Percentiles rank a stretch among this genome's conserved stretches.
Evolutionary conservation across 2,797 vertebrate genomes (phyloP).

Genomic region (Chloroceryle inda): DNA sequence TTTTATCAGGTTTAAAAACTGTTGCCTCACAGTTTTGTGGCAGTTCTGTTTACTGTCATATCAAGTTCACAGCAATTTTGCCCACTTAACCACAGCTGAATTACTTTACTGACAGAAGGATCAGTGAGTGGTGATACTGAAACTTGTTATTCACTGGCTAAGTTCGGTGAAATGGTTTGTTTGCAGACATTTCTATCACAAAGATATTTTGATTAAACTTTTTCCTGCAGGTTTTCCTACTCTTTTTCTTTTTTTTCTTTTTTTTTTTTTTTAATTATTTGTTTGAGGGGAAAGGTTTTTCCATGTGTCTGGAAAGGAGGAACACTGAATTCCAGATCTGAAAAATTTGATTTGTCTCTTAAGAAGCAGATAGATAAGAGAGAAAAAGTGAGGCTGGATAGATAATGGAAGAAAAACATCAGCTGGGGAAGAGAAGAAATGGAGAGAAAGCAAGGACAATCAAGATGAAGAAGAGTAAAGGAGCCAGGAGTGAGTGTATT

Average conservation of each 20-base stretch:
- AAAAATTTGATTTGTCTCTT: not conserved
- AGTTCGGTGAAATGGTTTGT: not conserved
- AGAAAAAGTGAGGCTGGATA: not conserved
- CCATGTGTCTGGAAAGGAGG: not conserved
- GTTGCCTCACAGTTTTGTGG: not conserved
- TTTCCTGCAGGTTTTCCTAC: not conserved
- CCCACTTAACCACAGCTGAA: not conserved
- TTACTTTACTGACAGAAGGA: not conserved
- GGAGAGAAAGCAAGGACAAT: not conserved
- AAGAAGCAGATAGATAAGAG: not conserved
- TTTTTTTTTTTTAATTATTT: not conserved
- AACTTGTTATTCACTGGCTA: not conserved
- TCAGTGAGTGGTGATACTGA: not conserved
- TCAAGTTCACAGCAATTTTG: not conserved
- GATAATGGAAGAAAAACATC: not conserved
- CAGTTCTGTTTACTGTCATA: not conserved
- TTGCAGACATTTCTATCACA: not conserved
- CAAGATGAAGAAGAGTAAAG: not conserved
- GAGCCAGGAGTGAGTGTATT: not conserved
- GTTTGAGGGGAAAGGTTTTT: not conserved
- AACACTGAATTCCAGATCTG: not conserved
- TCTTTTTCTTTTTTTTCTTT: too few relatives aligned
- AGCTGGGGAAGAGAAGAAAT: not conserved
- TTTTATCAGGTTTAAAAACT: not conserved
- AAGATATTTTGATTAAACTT: not conserved